Conservation (phyloP, 2,888 invertebrate species). For the Unio delphinus region DNA sequence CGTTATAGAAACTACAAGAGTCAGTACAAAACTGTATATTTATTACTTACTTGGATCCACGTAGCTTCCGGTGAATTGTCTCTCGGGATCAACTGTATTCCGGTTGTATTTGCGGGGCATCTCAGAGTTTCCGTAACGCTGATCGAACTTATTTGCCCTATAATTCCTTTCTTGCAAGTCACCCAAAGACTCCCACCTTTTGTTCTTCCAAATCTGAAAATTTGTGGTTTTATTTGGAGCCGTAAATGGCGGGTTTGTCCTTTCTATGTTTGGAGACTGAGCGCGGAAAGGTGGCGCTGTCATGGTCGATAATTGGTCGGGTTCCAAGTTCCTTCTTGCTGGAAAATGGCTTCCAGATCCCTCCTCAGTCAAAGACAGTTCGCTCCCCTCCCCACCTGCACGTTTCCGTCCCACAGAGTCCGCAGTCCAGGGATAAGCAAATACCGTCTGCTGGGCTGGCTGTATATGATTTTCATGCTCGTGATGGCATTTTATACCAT, state of each 20-base stretch:
- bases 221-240: conserved; percentile 29
- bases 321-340: conserved; percentile 10
- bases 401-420: conserved; percentile 33
- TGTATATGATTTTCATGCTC: conserved; percentile 40
- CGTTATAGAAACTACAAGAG: no score
- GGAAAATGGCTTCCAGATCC: conserved; percentile 23
- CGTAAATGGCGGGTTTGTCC: conserved; percentile 32
- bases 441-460: conserved; percentile 47
- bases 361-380: conserved; percentile 32
- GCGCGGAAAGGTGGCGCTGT: conserved; percentile 42
- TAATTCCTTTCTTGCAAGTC: conserved; percentile 22
- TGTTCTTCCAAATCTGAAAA: not conserved
- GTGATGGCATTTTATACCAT: conserved; percentile 51
- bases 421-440: conserved; percentile 58
- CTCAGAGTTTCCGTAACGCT: not conserved
- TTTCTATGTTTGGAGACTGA: conserved; percentile 18
- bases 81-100: conserved; percentile 23
- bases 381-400: not conserved
- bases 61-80: conserved; percentile 53
- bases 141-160: conserved; percentile 9
- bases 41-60: conserved; percentile 53
- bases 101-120: conserved; percentile 3
- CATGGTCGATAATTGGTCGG: conserved; percentile 27
- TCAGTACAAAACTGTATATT: not conserved
- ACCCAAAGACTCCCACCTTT: conserved; percentile 20